A percentile compares a stretch with the other conserved stretches of the same genome.
phyloP scores from a whole-genome alignment of 2,113 vertebrate species.

The Ptychochromis oligacanthus region DNA sequence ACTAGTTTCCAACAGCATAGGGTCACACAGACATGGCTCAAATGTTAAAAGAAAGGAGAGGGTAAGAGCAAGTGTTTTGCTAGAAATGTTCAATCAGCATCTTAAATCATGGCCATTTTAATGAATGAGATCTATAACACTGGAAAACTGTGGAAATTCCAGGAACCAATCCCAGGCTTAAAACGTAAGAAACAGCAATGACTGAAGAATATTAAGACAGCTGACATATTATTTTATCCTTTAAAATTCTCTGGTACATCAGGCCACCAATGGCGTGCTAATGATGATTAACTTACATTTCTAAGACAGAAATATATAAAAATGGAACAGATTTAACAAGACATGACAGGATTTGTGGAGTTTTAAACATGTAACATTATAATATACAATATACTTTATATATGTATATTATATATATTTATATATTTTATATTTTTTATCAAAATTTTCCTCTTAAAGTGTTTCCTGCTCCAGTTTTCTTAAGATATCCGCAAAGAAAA shows the following conservation, averaged over 20 bases:
- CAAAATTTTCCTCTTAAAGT: background rate
- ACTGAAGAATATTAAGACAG: background rate
- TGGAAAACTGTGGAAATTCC: background rate
- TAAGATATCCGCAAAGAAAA: background rate
- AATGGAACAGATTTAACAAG: background rate
- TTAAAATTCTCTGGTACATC: background rate
- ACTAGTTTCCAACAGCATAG: no score
- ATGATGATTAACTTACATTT: background rate
- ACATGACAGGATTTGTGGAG: background rate
- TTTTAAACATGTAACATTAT: background rate
- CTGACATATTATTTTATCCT: background rate
- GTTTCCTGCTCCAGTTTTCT: background rate
- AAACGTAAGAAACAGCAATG: background rate
- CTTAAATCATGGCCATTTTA: background rate
- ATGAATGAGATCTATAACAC: background rate
- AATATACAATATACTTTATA: no score
- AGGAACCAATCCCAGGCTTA: background rate
- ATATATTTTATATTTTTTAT: no score
- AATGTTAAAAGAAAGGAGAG: background rate
- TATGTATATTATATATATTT: no score
- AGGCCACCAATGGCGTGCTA: background rate
- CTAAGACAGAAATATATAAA: background rate
- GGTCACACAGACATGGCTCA: background rate
- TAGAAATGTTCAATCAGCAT: background rate
- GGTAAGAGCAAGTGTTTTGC: background rate